Conservation (phyloP, 2,113 vertebrate genomes). For the Echinops telfairi region DNA sequence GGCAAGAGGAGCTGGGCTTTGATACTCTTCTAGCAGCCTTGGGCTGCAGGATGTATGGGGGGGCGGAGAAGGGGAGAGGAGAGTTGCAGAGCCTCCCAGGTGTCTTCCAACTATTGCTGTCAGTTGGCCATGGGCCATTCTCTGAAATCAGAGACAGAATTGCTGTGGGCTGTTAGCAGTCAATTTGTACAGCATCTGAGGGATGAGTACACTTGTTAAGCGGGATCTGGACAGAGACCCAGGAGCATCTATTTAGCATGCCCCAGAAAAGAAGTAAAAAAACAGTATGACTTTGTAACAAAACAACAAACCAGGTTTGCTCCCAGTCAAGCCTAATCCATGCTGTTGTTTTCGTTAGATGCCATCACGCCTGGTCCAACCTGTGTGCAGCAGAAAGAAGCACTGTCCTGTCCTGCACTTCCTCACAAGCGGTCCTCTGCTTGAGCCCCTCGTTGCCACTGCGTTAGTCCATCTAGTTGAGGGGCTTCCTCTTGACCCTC, state of each 20-base stretch:
- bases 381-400: too few relatives aligned
- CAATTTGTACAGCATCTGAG: not conserved
- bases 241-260: too few relatives aligned
- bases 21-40: not conserved
- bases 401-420: too few relatives aligned
- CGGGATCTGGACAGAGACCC: too few relatives aligned
- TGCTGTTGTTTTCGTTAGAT: not conserved
- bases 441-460: too few relatives aligned
- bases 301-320: constrained; percentile 2
- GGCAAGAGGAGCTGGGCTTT: not conserved
- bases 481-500: too few relatives aligned
- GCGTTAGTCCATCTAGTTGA: too few relatives aligned
- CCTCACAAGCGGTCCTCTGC: too few relatives aligned
- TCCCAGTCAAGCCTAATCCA: constrained; percentile 32
- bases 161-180: too few relatives aligned
- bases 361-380: too few relatives aligned
- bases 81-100: not conserved
- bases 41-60: not conserved
- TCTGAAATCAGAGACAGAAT: not conserved
- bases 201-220: not conserved
- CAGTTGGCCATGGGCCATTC: not conserved
- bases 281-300: not conserved
- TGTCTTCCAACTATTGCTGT: not conserved
- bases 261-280: too few relatives aligned
- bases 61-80: not conserved